Conservation (phyloP, 2,888 invertebrate genomes). For the Clivina fossor region DNA sequence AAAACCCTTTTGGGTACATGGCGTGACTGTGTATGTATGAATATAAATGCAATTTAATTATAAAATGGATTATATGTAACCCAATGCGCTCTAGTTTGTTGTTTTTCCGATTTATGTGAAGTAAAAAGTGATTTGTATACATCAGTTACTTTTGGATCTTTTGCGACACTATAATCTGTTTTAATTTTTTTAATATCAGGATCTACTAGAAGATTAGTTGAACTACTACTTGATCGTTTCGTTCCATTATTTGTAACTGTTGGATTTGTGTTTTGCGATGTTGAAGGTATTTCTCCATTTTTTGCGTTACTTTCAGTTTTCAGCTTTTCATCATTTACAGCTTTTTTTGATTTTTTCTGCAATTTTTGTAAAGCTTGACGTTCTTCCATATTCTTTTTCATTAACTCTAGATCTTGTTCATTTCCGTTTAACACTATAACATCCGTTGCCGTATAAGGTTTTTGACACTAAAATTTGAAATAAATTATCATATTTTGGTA, state of each 20-base stretch:
- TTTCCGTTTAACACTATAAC: slow-evolving; percentile 85
- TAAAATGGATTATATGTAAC: slow-evolving; percentile 97
- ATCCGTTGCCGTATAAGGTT: slow-evolving; percentile 74
- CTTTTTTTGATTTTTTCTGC: slow-evolving; percentile 42
- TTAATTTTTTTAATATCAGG: slow-evolving; percentile 77
- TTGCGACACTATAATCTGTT: slow-evolving; percentile 81
- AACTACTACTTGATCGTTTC: slow-evolving; percentile 40
- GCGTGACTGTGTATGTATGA: too few relatives aligned
- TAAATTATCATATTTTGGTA: slow-evolving; percentile 18
- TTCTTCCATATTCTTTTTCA: slow-evolving; percentile 66
- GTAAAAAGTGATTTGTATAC: slow-evolving; percentile 96
- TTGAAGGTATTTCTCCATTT: slow-evolving; percentile 39
- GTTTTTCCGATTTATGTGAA: slow-evolving; percentile 80
- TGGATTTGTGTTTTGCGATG: slow-evolving; percentile 7
- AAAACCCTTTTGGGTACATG: too few relatives aligned
- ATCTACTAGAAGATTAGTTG: slow-evolving; percentile 52
- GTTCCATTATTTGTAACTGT: background rate
- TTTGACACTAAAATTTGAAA: slow-evolving; percentile 66
- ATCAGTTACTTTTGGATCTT: slow-evolving; percentile 86
- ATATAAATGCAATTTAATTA: too few relatives aligned
- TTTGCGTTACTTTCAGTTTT: slow-evolving; percentile 31
- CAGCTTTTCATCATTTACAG: slow-evolving; percentile 36
- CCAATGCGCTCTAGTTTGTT: slow-evolving; percentile 93
- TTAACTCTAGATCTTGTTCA: slow-evolving; percentile 71
- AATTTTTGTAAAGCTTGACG: slow-evolving; percentile 54